Percentiles rank a stretch among this genome's conserved stretches.
These are phyloP conservation scores for Chionodraco myersi DNA, from an alignment of 2,113 vertebrate species.

Conservation along the genomic window DNA sequence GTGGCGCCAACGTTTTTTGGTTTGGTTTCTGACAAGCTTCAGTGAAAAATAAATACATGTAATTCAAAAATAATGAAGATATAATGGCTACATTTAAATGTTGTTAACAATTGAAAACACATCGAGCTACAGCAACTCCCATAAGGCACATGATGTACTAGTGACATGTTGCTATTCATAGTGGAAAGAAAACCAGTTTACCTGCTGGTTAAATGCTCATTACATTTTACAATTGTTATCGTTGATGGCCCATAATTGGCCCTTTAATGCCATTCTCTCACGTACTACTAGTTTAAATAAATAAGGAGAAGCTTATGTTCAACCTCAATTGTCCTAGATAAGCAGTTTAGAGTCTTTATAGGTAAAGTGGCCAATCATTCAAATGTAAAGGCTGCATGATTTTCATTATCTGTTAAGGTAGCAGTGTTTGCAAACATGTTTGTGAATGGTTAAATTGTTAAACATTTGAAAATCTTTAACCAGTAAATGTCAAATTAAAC, in stretches of 20 bases:
- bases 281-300: conserved; percentile 4
- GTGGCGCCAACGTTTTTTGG: conserved; percentile 29
- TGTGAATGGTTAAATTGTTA: background rate
- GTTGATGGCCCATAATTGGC: background rate
- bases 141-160: background rate
- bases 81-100: background rate
- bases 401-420: background rate
- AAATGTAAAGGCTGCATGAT: background rate
- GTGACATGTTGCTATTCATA: background rate
- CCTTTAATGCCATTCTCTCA: conserved; percentile 19
- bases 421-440: background rate
- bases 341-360: conserved; percentile 6
- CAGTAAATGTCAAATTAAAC: background rate
- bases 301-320: background rate
- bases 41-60: too few relatives aligned
- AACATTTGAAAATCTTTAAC: conserved; percentile 4
- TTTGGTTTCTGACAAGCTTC: background rate
- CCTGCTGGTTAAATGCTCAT: background rate
- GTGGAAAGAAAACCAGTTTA: background rate
- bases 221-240: conserved; percentile 11
- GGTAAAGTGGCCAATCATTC: background rate
- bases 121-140: background rate
- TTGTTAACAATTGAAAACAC: background rate
- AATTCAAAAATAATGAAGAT: too few relatives aligned
- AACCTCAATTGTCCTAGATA: background rate